Evolutionary conservation across 2,113 vertebrate species (phyloP).

Genomic region (Odontophorus gujanensis): DNA sequence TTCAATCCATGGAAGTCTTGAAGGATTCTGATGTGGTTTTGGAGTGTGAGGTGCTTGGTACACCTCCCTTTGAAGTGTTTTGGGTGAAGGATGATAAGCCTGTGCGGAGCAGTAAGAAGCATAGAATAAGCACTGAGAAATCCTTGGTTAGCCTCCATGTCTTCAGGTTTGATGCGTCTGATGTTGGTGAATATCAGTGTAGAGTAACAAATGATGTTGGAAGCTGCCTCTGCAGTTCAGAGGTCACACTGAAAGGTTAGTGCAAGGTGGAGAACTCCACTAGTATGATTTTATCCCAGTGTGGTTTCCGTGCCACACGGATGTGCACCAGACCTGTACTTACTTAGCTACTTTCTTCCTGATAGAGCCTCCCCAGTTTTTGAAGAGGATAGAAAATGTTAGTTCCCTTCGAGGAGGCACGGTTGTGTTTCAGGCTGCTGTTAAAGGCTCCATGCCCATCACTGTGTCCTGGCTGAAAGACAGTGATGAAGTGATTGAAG

Average conservation of each 20-base stretch:
- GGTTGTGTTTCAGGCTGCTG: slow-evolving; percentile 85
- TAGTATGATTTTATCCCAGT: not conserved
- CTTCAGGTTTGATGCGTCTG: slow-evolving; percentile 87
- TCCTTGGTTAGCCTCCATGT: slow-evolving; percentile 87
- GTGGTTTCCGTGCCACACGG: not conserved
- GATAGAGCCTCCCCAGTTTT: slow-evolving; percentile 92
- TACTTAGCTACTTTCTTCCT: slow-evolving; percentile 59
- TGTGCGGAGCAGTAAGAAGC: slow-evolving; percentile 90
- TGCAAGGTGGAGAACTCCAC: slow-evolving; percentile 35
- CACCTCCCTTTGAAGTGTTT: slow-evolving; percentile 89
- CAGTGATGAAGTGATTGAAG: slow-evolving; percentile 92
- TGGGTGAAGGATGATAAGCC: slow-evolving; percentile 91
- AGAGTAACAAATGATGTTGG: slow-evolving; percentile 92
- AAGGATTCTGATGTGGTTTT: slow-evolving; percentile 92
- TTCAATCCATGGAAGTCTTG: slow-evolving; percentile 90
- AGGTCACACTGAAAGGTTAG: slow-evolving; percentile 92
- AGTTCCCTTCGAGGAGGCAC: slow-evolving; percentile 87
- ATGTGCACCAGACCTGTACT: not conserved
- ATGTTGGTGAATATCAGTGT: slow-evolving; percentile 91
- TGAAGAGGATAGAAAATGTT: slow-evolving; percentile 90
- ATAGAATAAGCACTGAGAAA: slow-evolving; percentile 87
- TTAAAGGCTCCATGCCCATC: slow-evolving; percentile 94
- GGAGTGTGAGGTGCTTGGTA: slow-evolving; percentile 90
- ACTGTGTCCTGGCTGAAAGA: slow-evolving; percentile 93
- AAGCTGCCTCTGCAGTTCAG: slow-evolving; percentile 85